Evolutionary conservation across 53 echinoderm and acorn worm species (phyloP), one percentile per base, ranked within the genome.

Genomic region (Glandiceps talaboti): DNA sequence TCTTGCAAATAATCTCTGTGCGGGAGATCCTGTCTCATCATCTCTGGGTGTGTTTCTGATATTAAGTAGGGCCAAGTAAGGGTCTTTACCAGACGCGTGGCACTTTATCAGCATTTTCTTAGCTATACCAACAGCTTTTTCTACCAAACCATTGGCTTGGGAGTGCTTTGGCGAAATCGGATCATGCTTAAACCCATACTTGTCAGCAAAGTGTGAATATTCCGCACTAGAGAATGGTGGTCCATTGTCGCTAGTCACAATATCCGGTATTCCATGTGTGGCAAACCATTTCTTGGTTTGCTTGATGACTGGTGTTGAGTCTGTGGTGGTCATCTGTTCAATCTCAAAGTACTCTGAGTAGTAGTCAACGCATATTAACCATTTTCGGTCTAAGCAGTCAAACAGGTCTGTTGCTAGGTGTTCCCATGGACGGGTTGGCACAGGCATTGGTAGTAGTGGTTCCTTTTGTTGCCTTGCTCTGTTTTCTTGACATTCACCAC

Each of bases 351-450:
- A 45, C 6, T 45, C 20, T 12, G 85, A 85, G 33, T 73, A 77
- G 30, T 88, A 85, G 74, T 91, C 91, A 14, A 91, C 88, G 27
- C 74, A 79, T 31, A 91, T 79, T 25, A 87, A 32, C 73, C 84
- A 87, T 74, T 90, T 30, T 26, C 33, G 79, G 0, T 73, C 84
- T 29, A 79, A 33, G 20, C 80, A 76, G 33, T 74, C 73, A 14
- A 82, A 79, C 29, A 87, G 31, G 64, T 90, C 87, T 14, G 74
- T 28, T 76, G 82, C 87, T 6, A 90, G 76, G 75, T 83, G 82
- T 31, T 25, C 33, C 82, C 87, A 90, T 0, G 85, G 84, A 20
- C 79, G 33, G n/a, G 27, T 30, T 82, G 85, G 85, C 26, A 84
- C 27, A 14, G 84, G 81, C 81, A 87, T 84, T 28, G 82, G 75